These are phyloP conservation scores for Xylota segnis DNA, from an alignment of 2,888 invertebrate genomes.

Conservation along the genomic window DNA sequence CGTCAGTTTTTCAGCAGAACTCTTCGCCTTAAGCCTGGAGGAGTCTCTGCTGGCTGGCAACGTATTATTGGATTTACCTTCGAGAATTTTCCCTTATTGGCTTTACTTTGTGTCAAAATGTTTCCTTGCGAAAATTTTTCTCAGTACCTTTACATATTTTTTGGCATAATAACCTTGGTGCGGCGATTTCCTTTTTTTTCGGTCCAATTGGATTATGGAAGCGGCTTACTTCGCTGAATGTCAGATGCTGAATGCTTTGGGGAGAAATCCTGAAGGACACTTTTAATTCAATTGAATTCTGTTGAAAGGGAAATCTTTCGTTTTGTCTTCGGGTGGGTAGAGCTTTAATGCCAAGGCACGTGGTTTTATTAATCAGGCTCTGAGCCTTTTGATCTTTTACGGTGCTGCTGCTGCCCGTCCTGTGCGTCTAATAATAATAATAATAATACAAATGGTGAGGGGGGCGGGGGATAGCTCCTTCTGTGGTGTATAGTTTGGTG, in stretches of 20 bases:
- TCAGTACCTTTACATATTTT: background rate
- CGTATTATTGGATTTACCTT: constrained; percentile 35
- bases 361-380: constrained; percentile 39
- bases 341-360: constrained; percentile 27
- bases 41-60: constrained; percentile 11
- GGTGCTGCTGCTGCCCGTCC: background rate
- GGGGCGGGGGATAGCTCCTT: background rate
- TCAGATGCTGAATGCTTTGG: constrained; percentile 20
- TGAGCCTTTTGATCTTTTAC: constrained; percentile 35
- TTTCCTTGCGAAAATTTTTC: background rate
- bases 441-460: background rate
- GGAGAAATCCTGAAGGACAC: constrained; percentile 36
- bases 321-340: background rate
- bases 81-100: constrained; percentile 17
- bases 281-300: constrained; percentile 50
- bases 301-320: constrained; percentile 21
- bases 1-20: background rate
- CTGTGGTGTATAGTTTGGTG: background rate
- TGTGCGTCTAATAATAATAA: background rate
- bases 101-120: constrained; percentile 33
- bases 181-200: constrained; percentile 3
- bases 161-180: constrained; percentile 2
- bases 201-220: constrained; percentile 36
- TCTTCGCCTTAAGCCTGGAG: background rate
- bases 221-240: constrained; percentile 31